A percentile compares a stretch with the other conserved stretches of the same genome.
Evolutionary conservation across 2,113 vertebrate genomes (phyloP).

Genomic region (Dissostichus mawsoni): DNA sequence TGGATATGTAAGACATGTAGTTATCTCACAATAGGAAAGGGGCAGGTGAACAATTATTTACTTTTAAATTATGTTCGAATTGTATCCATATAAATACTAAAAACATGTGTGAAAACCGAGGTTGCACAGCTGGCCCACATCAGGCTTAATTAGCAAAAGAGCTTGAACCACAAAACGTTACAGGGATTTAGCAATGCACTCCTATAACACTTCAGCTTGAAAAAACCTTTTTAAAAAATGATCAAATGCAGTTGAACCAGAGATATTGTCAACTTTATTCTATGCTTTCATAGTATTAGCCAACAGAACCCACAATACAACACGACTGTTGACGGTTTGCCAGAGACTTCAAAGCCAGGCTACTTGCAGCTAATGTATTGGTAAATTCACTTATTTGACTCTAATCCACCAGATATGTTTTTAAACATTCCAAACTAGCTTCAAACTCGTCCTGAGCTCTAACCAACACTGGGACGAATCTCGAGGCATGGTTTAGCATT

Average conservation of each 20-base stretch:
- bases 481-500: background rate
- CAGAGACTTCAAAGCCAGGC: too few species aligned
- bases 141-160: background rate
- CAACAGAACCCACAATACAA: too few species aligned
- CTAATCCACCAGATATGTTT: background rate
- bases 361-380: too few species aligned
- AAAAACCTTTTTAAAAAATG: background rate
- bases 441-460: background rate
- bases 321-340: too few species aligned
- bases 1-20: background rate
- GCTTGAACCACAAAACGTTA: background rate
- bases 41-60: background rate
- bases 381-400: background rate
- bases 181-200: background rate
- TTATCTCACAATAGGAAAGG: background rate
- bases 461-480: background rate
- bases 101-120: background rate
- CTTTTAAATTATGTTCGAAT: background rate
- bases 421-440: background rate
- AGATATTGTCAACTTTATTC: background rate
- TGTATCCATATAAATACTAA: background rate
- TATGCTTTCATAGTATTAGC: too few species aligned
- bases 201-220: background rate
- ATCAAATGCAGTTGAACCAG: background rate
- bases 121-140: background rate